Percentiles rank a stretch among this genome's conserved stretches.
These are phyloP conservation scores for Brenthis ino DNA, from an alignment of 2,888 invertebrate species.

Conservation along the genomic window DNA sequence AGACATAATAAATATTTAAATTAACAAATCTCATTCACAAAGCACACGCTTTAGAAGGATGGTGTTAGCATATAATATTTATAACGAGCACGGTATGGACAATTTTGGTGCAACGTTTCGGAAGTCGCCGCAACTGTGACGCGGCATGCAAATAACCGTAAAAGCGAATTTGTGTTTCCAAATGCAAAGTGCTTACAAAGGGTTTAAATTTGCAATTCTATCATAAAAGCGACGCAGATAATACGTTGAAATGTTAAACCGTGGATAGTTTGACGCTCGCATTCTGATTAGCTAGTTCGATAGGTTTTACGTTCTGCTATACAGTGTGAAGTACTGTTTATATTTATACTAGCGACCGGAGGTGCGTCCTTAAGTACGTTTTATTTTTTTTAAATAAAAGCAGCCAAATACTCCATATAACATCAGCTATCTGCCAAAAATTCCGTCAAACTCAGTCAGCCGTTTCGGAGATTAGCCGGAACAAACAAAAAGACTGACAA, in stretches of 20 bases:
- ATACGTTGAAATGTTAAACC: constrained; percentile 72
- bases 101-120: constrained; percentile 56
- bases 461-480: too few relatives aligned
- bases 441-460: too few relatives aligned
- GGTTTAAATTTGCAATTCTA: constrained; percentile 82
- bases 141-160: constrained; percentile 76
- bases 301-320: constrained; percentile 32
- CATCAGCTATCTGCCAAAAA: too few relatives aligned
- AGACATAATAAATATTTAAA: constrained; percentile 17
- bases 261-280: constrained; percentile 57
- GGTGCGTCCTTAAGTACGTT: too few relatives aligned
- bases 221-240: constrained; percentile 74
- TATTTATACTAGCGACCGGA: too few relatives aligned
- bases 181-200: constrained; percentile 79
- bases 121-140: constrained; percentile 70
- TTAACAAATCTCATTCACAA: constrained; percentile 25
- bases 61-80: constrained; percentile 46
- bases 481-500: too few relatives aligned
- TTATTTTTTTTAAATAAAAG: too few relatives aligned
- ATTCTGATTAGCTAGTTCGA: constrained; percentile 37
- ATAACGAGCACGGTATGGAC: constrained; percentile 46
- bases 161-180: constrained; percentile 80
- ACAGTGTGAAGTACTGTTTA: constrained; percentile 1
- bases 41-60: constrained; percentile 39
- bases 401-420: too few relatives aligned